phyloP scores from a whole-genome alignment of 2,113 vertebrate genomes.

The human (Homo sapiens) region DNA sequence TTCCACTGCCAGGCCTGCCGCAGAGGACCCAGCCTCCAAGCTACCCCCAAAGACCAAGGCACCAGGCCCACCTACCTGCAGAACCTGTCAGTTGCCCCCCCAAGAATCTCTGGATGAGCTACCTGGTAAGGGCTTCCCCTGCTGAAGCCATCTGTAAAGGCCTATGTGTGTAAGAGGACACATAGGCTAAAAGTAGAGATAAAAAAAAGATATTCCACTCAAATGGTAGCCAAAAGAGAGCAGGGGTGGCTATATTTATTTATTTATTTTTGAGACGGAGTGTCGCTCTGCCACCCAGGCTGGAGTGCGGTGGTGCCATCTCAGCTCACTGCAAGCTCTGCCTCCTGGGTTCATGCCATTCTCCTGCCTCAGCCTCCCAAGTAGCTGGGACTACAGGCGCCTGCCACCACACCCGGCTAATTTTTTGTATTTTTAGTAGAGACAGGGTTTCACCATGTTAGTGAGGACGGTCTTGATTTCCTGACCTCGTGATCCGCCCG shows the following conservation, averaged over 20 bases:
- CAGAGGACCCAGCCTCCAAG: neutral
- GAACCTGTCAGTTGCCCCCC: neutral
- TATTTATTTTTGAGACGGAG: too few species aligned
- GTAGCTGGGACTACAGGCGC: too few species aligned
- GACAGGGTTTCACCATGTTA: too few species aligned
- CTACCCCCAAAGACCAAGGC: neutral
- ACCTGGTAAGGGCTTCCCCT: neutral
- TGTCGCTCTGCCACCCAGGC: too few species aligned
- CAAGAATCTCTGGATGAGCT: neutral
- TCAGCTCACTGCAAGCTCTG: too few species aligned
- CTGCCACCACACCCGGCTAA: too few species aligned
- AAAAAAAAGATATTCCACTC: neutral
- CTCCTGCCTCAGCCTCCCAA: too few species aligned
- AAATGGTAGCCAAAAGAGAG: neutral
- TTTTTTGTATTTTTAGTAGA: too few species aligned
- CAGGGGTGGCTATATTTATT: neutral
- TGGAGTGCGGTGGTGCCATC: too few species aligned
- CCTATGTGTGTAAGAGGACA: neutral
- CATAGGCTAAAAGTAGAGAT: neutral
- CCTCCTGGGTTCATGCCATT: too few species aligned
- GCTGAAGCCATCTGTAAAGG: neutral
- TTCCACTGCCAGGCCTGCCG: neutral
- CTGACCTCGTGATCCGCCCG: too few species aligned
- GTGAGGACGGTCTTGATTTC: too few species aligned
- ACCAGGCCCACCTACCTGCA: neutral